Percentiles rank a stretch among this genome's conserved stretches.
Conservation (phyloP, 2,113 vertebrate genomes). For the Parotia lawesii region DNA sequence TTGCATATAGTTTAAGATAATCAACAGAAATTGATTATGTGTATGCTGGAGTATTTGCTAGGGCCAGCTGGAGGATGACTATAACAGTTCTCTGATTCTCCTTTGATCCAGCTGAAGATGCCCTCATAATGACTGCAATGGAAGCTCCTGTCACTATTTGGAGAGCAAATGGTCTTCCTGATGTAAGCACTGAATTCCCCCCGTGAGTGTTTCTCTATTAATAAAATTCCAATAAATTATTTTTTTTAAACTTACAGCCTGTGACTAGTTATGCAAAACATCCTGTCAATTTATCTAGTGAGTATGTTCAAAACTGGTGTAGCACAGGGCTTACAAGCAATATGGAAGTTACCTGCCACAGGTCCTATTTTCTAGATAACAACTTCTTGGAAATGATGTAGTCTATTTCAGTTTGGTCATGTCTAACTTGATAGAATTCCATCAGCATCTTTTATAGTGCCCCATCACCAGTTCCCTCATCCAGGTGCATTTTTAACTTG, state of each 20-base stretch:
- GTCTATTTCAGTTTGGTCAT: not conserved
- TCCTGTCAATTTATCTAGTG: not conserved
- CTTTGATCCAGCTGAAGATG: not conserved
- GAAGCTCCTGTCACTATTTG: not conserved
- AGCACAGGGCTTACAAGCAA: not conserved
- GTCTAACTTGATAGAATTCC: constrained; percentile 73
- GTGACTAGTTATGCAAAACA: not conserved
- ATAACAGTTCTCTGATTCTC: not conserved
- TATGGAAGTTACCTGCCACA: constrained; percentile 80
- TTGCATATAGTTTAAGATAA: not conserved
- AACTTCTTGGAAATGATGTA: constrained; percentile 30
- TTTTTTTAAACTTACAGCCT: not conserved
- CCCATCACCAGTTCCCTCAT: not conserved
- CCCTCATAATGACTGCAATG: not conserved
- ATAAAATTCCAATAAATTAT: not conserved
- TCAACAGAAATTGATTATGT: not conserved
- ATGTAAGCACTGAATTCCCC: not conserved
- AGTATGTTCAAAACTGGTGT: not conserved
- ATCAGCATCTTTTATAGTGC: constrained; percentile 53
- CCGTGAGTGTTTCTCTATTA: not conserved
- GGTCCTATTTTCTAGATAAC: constrained; percentile 78
- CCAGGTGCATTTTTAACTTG: constrained; percentile 67
- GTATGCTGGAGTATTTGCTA: not conserved
- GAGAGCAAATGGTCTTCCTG: not conserved
- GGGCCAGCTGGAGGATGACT: not conserved